These are phyloP conservation scores for Mesocricetus auratus DNA, from an alignment of 2,113 vertebrate species.

Conservation along the genomic window DNA sequence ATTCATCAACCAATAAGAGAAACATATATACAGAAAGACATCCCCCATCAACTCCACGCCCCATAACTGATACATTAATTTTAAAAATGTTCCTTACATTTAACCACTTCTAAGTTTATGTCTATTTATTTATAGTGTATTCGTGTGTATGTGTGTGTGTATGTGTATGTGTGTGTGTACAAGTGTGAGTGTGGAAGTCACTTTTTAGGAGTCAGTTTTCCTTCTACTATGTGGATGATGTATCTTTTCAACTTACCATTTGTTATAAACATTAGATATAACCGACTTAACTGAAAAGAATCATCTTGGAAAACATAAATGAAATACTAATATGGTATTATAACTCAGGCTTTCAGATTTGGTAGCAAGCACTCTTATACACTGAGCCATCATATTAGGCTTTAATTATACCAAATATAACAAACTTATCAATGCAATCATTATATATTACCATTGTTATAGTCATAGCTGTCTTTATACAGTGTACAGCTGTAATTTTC, in stretches of 20 bases:
- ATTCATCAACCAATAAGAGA: no score
- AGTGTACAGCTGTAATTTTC: background rate
- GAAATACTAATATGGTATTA: background rate
- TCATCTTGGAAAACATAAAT: background rate
- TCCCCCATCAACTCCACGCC: no score
- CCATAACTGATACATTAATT: background rate
- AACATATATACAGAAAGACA: no score
- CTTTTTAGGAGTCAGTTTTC: background rate
- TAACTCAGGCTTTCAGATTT: background rate
- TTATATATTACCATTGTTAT: constrained; percentile 1
- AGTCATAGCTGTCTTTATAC: background rate
- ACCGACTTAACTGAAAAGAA: background rate
- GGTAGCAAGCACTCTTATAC: background rate
- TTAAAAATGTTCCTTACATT: background rate
- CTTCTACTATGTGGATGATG: background rate
- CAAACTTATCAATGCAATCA: background rate
- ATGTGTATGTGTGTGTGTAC: background rate
- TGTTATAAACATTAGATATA: background rate
- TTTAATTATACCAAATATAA: background rate
- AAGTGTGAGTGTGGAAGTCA: background rate
- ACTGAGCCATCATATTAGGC: background rate
- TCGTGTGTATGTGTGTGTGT: background rate
- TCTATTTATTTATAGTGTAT: background rate
- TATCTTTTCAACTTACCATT: background rate
- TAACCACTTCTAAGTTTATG: background rate